Conservation (phyloP, 2,113 vertebrate genomes). For the Procapra przewalskii region DNA sequence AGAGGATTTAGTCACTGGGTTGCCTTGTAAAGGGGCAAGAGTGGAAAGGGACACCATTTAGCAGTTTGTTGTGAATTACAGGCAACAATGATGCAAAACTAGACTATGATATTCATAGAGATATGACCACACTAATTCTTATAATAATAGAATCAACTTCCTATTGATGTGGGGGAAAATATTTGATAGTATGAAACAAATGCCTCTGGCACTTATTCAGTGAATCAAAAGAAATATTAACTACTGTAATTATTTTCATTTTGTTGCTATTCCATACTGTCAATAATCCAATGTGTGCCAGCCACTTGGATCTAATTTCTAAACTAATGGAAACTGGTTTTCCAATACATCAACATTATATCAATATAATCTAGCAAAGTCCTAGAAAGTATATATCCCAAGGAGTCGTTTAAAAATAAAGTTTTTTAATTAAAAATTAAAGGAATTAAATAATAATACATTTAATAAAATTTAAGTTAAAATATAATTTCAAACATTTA, state of each 20-base stretch:
- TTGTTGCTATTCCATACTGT: neutral
- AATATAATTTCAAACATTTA: neutral
- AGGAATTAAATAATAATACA: neutral
- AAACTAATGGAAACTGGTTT: neutral
- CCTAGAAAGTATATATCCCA: neutral
- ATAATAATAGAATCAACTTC: neutral
- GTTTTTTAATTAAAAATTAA: neutral
- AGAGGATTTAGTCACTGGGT: neutral
- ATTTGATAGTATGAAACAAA: neutral
- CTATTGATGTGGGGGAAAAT: neutral
- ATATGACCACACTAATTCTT: neutral
- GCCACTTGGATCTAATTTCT: neutral
- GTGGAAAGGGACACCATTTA: neutral
- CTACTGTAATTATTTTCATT: neutral
- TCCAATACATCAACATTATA: neutral
- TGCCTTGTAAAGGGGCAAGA: neutral
- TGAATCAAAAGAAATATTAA: neutral
- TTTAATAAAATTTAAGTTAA: neutral
- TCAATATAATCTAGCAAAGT: neutral
- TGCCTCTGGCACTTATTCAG: neutral
- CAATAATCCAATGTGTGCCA: neutral
- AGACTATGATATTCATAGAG: neutral
- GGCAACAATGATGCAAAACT: neutral
- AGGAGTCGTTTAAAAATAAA: neutral
- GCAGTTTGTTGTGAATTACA: neutral